Base-by-base conservation (phyloP, 2,797 vertebrate genomes). In the Rhadinocentrus ornatus region DNA sequence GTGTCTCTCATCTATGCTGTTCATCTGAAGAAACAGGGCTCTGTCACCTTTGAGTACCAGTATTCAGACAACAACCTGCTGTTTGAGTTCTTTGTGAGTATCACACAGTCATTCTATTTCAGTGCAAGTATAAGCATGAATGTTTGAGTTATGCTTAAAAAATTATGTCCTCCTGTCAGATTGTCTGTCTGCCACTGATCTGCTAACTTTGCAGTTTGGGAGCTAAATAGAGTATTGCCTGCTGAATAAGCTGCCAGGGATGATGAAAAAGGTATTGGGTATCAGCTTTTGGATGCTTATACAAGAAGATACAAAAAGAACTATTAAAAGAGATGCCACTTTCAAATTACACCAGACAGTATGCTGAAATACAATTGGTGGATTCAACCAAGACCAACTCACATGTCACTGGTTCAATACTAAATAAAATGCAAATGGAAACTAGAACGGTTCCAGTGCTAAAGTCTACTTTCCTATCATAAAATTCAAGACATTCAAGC, bases 81-180 rank as follows among this genome's bases (percentile, higher is more conserved):
- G 88, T 99, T 99, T 89, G 96, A 99, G 85, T 99, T 99, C 90
- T 99, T 98, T 94, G 98, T 99, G 94, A 98, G 98, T 93, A 56
- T 73, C 16, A 31, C 34, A 5, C 26, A 31, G 53, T 31, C 0
- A 27, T 60, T 54, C 12, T 22, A 4, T 61, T 29, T 56, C 3
- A 39, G 1, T 34, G 22, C 37, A 65, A 55, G 12, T 15, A 9
- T 54, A 2, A 39, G 53, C 27, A 27, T 3, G 26, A 54, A 13
- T 27, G 10, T 54, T 27, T 27, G 1, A 26, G 24, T 54, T 31
- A 15, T 54, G 6, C 24, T 18, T 8, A 12, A 15, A 54, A 52
- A 54, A 6, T 15, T 16, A 54, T 16, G 13, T 18, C 24, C 27
- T 18, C 16, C 26, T 18, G 26, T 31, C 53, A 53, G 24, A 27